Evolutionary conservation across 2,113 vertebrate genomes (phyloP), one percentile per base, ranked within the genome.

Genomic region (Saccopteryx bilineata): DNA sequence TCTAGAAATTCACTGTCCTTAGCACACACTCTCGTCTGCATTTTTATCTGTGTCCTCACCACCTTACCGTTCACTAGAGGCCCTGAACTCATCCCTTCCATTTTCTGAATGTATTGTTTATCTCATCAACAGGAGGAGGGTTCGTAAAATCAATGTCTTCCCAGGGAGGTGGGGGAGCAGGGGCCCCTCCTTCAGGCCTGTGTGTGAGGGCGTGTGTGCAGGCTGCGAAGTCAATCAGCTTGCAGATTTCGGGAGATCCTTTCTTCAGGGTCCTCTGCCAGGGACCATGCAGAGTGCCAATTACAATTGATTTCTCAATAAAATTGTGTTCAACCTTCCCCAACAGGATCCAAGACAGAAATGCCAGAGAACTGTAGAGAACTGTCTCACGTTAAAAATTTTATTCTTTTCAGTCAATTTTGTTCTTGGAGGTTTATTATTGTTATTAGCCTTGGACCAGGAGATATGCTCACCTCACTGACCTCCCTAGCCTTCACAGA

Each of bases 261-360:
- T 95, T 98, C 98, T 97, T 96, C 90, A 66, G 97, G 0, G 5
- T 97, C 98, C 96, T 98, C 97, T 98, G 98, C 98, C 98, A 98
- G 97, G 98, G 95, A 98, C 96, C 75, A 81, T 94, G 94, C 65
- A 71, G 97, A 97, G 96, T 98, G 98, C 98, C 98, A 98, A 98
- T 98, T 98, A 98, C 98, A 98, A 98, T 98, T 98, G 98, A 98
- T 98, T 98, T 98, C 98, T 98, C 98, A 98, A 98, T 98, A 98
- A 98, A 98, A 98, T 97, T 97, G 97, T 98, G 97, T 98, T 98
- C 98, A 98, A 95, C 97, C 97, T 98, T 95, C 94, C 97, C 96
- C 98, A 97, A 96, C 97, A 97, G 97, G 98, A 98, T 98, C 97
- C 60, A 56, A 98, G 97, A 95, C 93, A 98, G 97, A 98, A 96